Percentiles rank a stretch among this genome's conserved stretches.
phyloP scores from a whole-genome alignment of 2,797 vertebrate genomes.

The Hylomyscus alleni region DNA sequence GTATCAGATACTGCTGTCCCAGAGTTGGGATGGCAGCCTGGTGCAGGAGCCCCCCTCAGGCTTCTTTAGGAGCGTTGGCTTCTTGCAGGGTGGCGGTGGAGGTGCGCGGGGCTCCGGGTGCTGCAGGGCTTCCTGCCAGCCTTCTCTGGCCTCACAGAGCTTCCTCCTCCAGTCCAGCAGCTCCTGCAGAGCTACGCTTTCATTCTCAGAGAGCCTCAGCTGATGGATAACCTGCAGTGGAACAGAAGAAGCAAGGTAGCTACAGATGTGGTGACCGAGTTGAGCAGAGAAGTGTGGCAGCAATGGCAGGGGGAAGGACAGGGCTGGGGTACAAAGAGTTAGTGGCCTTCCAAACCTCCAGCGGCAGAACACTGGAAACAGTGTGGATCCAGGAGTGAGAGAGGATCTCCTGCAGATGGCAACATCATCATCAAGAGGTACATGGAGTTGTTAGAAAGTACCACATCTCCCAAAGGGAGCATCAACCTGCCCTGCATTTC shows the following conservation, averaged over 20 bases:
- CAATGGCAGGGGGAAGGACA: accelerated
- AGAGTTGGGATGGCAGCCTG: conserved; percentile 87
- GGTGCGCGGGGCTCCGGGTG: conserved; percentile 88
- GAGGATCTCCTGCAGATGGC: accelerated
- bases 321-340: not conserved
- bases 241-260: no score
- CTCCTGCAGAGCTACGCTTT: conserved; percentile 92
- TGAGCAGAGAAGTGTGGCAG: accelerated
- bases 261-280: not conserved
- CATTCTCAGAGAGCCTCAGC: conserved; percentile 92
- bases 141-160: conserved; percentile 92
- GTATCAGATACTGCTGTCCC: conserved; percentile 87
- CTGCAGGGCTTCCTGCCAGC: conserved; percentile 91
- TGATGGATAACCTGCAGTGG: conserved; percentile 92
- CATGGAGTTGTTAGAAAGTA: accelerated
- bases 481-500: not conserved
- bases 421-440: not conserved
- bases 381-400: not conserved
- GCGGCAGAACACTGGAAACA: no score
- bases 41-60: conserved; percentile 87
- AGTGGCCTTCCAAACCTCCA: accelerated
- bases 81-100: conserved; percentile 92
- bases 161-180: conserved; percentile 93
- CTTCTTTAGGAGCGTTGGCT: conserved; percentile 91
- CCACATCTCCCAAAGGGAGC: accelerated